Conservation (phyloP, 2,797 vertebrate genomes). For the Peromyscus aztecus region DNA sequence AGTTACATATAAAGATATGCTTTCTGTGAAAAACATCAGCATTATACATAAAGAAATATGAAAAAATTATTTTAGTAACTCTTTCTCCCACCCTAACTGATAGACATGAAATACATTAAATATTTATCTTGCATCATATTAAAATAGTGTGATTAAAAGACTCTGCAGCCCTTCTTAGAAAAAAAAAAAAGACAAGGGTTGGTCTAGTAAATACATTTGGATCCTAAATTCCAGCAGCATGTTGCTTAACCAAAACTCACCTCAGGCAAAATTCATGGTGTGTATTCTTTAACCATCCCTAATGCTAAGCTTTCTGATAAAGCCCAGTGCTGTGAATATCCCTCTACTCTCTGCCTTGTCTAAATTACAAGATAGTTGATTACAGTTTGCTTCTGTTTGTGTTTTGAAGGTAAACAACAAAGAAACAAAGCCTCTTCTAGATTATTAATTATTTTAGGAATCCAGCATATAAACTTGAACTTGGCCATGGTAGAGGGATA, state of each 20-base stretch:
- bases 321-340: neutral
- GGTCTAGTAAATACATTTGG: conserved; percentile 14
- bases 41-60: neutral
- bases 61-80: neutral
- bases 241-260: neutral
- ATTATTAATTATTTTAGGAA: conserved; percentile 62
- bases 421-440: neutral
- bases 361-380: conserved; percentile 9
- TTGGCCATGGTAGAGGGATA: neutral
- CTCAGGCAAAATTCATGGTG: neutral
- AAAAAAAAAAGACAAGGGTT: neutral
- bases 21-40: neutral
- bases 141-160: neutral
- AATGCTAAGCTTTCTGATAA: neutral
- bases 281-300: neutral
- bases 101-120: conserved; percentile 4
- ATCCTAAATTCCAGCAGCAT: neutral
- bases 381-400: neutral
- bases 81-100: neutral
- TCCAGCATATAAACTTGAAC: conserved; percentile 38
- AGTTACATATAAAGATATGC: neutral
- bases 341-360: neutral
- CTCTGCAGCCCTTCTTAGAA: neutral
- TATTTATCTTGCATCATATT: neutral
- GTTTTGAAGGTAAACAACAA: conserved; percentile 26